Conservation (phyloP, 2,113 vertebrate species). For the Oncorhynchus gorbuscha region DNA sequence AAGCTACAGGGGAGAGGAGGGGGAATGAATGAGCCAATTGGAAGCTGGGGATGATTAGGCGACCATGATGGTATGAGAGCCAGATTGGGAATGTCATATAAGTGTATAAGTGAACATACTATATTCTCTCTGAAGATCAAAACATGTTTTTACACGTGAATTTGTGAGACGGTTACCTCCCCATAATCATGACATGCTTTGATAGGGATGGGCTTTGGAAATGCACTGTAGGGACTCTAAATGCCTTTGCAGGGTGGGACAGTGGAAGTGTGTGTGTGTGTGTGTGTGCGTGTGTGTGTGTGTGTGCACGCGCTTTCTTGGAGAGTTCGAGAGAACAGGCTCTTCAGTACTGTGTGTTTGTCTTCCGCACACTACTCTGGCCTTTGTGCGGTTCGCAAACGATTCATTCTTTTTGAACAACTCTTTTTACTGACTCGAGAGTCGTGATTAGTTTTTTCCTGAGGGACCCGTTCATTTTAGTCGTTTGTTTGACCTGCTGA, state of each 20-base stretch:
- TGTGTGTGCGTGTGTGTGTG: neutral
- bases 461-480: too few relatives aligned
- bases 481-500: too few relatives aligned
- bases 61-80: too few relatives aligned
- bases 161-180: neutral
- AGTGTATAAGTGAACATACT: too few relatives aligned
- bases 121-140: too few relatives aligned
- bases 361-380: neutral
- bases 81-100: too few relatives aligned
- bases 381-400: neutral
- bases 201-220: constrained; percentile 10
- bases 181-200: neutral
- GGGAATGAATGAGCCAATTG: too few relatives aligned
- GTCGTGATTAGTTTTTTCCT: too few relatives aligned
- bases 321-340: neutral
- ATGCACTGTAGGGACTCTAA: constrained; percentile 41
- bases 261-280: neutral
- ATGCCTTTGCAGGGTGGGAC: constrained; percentile 53
- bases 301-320: neutral
- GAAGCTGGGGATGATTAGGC: too few relatives aligned
- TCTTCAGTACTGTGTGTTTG: neutral
- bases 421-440: too few relatives aligned
- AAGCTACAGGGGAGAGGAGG: too few relatives aligned
- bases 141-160: constrained; percentile 11
- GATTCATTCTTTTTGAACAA: too few relatives aligned